Evolutionary conservation across 2,113 vertebrate genomes (phyloP), one percentile per base, ranked within the genome.

Genomic region (Sminthopsis crassicaudata): DNA sequence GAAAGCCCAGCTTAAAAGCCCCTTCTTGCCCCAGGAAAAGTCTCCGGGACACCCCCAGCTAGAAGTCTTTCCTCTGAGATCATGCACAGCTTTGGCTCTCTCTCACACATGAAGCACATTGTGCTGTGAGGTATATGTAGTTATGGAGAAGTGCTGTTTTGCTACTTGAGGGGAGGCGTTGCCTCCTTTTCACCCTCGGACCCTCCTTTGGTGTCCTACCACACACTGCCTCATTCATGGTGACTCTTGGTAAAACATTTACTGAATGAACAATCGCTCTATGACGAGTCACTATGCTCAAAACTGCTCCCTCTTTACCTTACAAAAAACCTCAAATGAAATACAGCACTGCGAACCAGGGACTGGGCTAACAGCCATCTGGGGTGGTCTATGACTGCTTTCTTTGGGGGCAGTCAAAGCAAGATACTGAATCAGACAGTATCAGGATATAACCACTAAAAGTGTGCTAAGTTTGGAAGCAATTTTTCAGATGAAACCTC

Each of bases 171-270:
- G 60, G 36, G n/a, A 8, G 67, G 36, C 16, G n/a, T n/a, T 19
- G 8, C 23, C 67, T 84, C 67, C 22, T 42, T 8, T 42, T 84
- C n/a, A 42, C 2, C 67, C 36, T 42, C 42, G 67, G n/a, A 84
- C 42, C 42, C n/a, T 19, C 67, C n/a, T 84, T 84, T 42, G n/a
- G 67, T 14, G 19, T 16, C 67, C 67, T 8, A 84, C n/a, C 46
- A 67, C 46, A 22, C 10, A 0, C 24, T 0, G 24, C 57, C 53
- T 3, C 16, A 52, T 8, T 57, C 54, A 9, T 10, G 30, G 84
- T 19, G 1, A 11, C 0, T 0, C 6, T 48, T 2, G 7, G 5
- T 0, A 3, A 48, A 46, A 14, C 0, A 25, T 27, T 12, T 0
- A n/a, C 7, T 1, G 7, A 53, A 0, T 8, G 8, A 36, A 27